Base-by-base conservation (phyloP, 2,888 invertebrate genomes). In the Plusia festucae region DNA sequence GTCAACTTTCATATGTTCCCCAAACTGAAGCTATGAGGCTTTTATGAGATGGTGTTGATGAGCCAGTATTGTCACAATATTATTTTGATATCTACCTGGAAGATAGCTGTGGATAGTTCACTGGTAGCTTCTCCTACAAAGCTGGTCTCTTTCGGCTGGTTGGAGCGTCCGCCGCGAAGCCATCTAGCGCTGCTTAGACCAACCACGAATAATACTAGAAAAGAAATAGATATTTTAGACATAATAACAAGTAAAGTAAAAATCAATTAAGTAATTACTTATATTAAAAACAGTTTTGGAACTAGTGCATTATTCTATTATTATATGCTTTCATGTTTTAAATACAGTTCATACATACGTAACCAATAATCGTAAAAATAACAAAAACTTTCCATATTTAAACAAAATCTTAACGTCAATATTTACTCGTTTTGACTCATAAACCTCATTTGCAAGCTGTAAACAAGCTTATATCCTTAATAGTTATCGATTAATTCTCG, bases 41-140 rank as follows among this genome's bases (percentile, higher is more conserved):
- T 3, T 5, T 3, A 24, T 24, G 5, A 5, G 24, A 24, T 24
- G 2, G 24, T n/a, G n/a, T n/a, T n/a, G n/a, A n/a, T n/a, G n/a
- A n/a, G n/a, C n/a, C n/a, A n/a, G n/a, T 30, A 9, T 30, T 30
- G 2, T 6, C 8, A 30, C 9, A 30, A 30, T 30, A 30, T 30
- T 9, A 9, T 9, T 16, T 53, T 53, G 13, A 18, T 46, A 34
- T 57, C 77, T 86, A 95, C 96, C 93, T 96, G 95, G 71, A 96
- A 91, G 30, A 96, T 93, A 18, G 95, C 93, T 0, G 95, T 95
- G 0, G 95, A 92, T 0, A 96, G 86, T 70, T 95, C 94, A 74
- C 94, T 94, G 44, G 95, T 95, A 40, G 95, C 95, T 60, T 93
- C 91, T 18, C 95, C 95, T 24, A 96, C 87, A 76, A 96, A 95